Evolutionary conservation across 2,113 vertebrate species (phyloP).

Genomic region (Beaufortia kweichowensis): DNA sequence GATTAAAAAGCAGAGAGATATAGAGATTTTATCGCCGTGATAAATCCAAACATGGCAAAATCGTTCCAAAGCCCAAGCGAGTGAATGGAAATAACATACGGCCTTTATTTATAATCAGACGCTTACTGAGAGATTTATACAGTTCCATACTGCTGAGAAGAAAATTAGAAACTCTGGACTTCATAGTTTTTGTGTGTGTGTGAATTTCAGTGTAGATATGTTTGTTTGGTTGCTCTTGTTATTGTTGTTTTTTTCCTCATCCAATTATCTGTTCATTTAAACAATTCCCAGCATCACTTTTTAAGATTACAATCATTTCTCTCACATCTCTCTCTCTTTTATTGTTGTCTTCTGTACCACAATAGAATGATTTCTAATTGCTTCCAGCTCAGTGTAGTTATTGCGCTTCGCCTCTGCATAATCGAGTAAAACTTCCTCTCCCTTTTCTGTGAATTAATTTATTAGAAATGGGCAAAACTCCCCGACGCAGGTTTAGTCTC

Average conservation of each 20-base stretch:
- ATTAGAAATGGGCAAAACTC: not conserved
- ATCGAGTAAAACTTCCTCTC: conserved; percentile 32
- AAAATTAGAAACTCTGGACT: not conserved
- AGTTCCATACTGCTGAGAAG: conserved; percentile 20
- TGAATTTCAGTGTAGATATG: conserved; percentile 16
- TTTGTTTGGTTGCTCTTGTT: conserved; percentile 8
- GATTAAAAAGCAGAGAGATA: conserved; percentile 67
- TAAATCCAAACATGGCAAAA: conserved; percentile 36
- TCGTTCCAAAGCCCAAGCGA: not conserved
- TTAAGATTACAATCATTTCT: conserved; percentile 36
- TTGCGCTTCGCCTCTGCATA: conserved; percentile 28
- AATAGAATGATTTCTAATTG: conserved; percentile 33
- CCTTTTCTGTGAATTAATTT: conserved; percentile 20
- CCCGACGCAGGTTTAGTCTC: not conserved
- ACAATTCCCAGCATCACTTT: conserved; percentile 28
- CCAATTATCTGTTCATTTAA: conserved; percentile 42
- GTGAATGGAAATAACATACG: conserved; percentile 7
- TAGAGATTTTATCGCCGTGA: conserved; percentile 55
- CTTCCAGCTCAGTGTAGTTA: conserved; percentile 21
- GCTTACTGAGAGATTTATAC: conserved; percentile 16
- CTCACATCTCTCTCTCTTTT: conserved; percentile 9
- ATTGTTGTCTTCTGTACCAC: conserved; percentile 24
- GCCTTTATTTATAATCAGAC: conserved; percentile 14
- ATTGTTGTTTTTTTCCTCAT: not conserved
- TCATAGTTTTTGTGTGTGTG: not conserved